Base-by-base conservation (phyloP, 2,113 vertebrate genomes). In the Stegastes partitus region DNA sequence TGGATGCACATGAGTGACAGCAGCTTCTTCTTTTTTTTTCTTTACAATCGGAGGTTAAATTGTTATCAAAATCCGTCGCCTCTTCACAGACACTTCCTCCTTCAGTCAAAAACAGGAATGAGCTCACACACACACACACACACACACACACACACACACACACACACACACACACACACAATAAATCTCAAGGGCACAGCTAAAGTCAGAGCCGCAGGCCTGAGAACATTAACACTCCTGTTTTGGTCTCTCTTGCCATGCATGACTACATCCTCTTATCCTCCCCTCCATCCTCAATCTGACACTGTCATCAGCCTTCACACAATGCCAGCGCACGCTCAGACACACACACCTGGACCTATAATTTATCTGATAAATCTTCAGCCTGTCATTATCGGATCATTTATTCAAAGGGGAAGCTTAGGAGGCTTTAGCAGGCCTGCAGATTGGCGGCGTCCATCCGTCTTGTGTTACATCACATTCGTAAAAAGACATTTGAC, bases 121-220 rank as follows among this genome's bases (percentile, higher is more conserved):
- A 25, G n/a, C 50, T 61, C 58, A 25, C 39, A 7, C 47, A 8
- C 28, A 26, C 61, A 51, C 47, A 45, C 25, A 56, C 19, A 59
- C 75, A 53, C 77, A 55, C 22, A 77, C 62, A 59, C 59, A 61
- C 63, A 70, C 62, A 53, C 74, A 62, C 68, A 79, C 31, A 44
- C 21, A 58, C 2, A 50, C 54, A 10, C 44, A 0, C 45, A 19
- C 25, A 72, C 84, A 66, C 58, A 67, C 75, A 68, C 69, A 53
- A 56, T 69, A 65, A 84, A 79, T 83, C 86, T 93, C 88, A 93
- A 92, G 90, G 91, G 75, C 90, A 90, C 37, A 77, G 78, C 76
- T 89, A 89, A 93, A 92, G 87, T 90, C 86, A 89, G 65, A 83
- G 70, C 75, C 8, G 28, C 47, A 44, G 80, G 85, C 74, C 62